Evolutionary conservation across 2,113 vertebrate species (phyloP), one percentile per base, ranked within the genome.

Genomic region (Perognathus longimembris): DNA sequence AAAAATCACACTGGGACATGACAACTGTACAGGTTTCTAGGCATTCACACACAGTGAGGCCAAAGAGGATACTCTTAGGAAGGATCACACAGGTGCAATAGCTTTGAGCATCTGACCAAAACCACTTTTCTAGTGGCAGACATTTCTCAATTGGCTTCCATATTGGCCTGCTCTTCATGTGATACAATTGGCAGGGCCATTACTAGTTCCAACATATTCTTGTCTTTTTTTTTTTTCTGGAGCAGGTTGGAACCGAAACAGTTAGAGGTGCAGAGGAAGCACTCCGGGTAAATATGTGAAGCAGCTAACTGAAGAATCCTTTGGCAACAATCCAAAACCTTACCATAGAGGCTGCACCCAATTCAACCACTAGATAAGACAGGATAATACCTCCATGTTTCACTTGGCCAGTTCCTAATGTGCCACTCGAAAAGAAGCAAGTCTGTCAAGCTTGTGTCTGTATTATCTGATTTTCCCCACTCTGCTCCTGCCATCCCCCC

Each of bases 391-490:
- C 92, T 97, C 96, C 87, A 81, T 92, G 98, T 98, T 94, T 98
- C 97, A 98, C 96, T 97, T 94, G 96, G 95, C 85, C 96, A 97
- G 97, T 97, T 98, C 96, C 96, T 97, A 97, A 97, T 97, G 96
- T 96, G 83, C 90, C 95, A 93, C 66, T 54, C 8, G 6, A 86
- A 92, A 96, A 93, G 95, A 96, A 97, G 95, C 95, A 66, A 95
- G 88, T 92, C 93, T 96, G 96, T 97, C 92, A 93, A 93, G 97
- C 93, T 97, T 96, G 94, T 97, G 96, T 97, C 86, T 96, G 89
- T 95, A 86, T 95, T 36, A 80, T 96, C 96, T 97, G 93, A 97
- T 97, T 96, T 84, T 79, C 90, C 93, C 86, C 78, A 92, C 92
- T 81, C 87, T 93, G 89, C 83, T 95, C 90, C 86, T 96, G 94